A percentile compares a stretch with the other conserved stretches of the same genome.
These are phyloP conservation scores for Hirudinaria manillensis DNA, from an alignment of 2,888 invertebrate genomes.

Conservation along the genomic window DNA sequence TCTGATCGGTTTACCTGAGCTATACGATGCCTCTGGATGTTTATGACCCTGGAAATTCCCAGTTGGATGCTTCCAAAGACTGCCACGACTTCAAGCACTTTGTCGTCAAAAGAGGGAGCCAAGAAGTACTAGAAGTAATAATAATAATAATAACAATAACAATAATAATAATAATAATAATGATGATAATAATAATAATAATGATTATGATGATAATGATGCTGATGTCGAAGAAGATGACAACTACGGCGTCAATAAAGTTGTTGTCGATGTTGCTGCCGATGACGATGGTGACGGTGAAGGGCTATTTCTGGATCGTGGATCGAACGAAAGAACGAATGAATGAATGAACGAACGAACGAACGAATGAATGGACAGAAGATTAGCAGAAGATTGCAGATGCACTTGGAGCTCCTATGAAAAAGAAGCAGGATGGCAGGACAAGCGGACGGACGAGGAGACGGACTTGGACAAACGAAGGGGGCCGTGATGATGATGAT, in stretches of 20 bases:
- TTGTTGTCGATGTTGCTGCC: neutral
- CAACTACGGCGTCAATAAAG: neutral
- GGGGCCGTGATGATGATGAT: neutral
- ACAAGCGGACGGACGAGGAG: neutral
- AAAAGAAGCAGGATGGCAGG: neutral
- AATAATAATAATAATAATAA: neutral
- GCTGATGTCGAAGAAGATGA: neutral
- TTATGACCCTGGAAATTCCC: slow-evolving; percentile 88
- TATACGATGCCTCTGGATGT: slow-evolving; percentile 90
- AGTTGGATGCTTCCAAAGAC: slow-evolving; percentile 95
- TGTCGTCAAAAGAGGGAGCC: slow-evolving; percentile 89
- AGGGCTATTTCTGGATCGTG: too few relatives aligned
- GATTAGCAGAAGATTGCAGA: neutral
- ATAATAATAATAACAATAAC: slow-evolving; percentile 6
- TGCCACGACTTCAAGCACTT: slow-evolving; percentile 90
- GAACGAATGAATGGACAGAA: too few relatives aligned
- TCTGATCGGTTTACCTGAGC: slow-evolving; percentile 63
- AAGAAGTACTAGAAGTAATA: slow-evolving; percentile 63
- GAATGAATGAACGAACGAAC: too few relatives aligned
- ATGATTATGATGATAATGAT: neutral
- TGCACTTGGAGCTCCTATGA: too few relatives aligned
- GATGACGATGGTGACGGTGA: neutral
- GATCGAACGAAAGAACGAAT: neutral
- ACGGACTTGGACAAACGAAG: too few relatives aligned
- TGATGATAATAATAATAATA: neutral